These are phyloP conservation scores for Parauchenoglanis ngamensis DNA, from an alignment of 2,797 vertebrate genomes.

Conservation along the genomic window DNA sequence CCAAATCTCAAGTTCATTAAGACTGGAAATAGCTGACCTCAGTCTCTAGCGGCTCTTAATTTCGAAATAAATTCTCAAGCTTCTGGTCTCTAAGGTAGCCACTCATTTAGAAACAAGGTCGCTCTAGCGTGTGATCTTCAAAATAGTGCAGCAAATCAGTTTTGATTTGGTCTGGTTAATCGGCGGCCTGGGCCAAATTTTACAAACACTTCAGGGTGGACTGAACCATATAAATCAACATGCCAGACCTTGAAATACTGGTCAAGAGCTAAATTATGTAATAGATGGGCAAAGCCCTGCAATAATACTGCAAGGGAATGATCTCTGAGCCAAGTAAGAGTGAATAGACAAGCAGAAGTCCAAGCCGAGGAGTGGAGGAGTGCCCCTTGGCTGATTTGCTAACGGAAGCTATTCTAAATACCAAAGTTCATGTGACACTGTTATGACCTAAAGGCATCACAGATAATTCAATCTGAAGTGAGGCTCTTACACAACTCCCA, in stretches of 20 bases:
- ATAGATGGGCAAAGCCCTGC: neutral
- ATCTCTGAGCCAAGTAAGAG: neutral
- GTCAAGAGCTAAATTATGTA: neutral
- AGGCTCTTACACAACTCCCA: neutral
- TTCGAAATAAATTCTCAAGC: constrained; percentile 37
- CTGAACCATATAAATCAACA: neutral
- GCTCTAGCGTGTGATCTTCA: constrained; percentile 37
- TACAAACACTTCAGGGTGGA: constrained; percentile 14
- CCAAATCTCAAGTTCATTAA: constrained; percentile 29
- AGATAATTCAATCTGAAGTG: constrained; percentile 4
- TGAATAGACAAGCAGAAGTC: neutral
- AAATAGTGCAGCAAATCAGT: constrained; percentile 38
- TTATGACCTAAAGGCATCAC: constrained; percentile 19
- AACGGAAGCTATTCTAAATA: neutral
- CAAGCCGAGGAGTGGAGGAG: neutral
- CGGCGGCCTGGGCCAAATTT: neutral
- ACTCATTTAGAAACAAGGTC: constrained; percentile 56
- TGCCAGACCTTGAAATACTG: neutral
- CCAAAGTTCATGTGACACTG: constrained; percentile 11
- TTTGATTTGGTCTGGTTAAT: constrained; percentile 28
- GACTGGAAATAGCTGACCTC: constrained; percentile 53
- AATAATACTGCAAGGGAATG: neutral
- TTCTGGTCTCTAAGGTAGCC: constrained; percentile 48
- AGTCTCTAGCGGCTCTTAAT: constrained; percentile 38
- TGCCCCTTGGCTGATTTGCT: neutral